A percentile compares a stretch with the other conserved stretches of the same genome.
phyloP scores from a whole-genome alignment of 2,113 vertebrate species.

The Motacilla tschutschensis region DNA sequence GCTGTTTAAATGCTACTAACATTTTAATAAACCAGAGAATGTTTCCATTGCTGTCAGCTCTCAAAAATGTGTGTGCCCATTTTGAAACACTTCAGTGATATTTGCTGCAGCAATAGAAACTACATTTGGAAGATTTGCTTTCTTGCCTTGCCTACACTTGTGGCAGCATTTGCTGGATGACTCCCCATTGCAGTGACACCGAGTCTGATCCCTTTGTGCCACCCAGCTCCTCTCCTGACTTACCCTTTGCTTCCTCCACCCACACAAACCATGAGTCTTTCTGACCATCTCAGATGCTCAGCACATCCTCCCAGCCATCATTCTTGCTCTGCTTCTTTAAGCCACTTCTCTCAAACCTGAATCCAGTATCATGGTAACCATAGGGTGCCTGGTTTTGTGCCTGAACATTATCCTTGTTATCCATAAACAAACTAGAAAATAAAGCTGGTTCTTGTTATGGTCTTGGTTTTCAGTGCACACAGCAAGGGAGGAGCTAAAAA shows the following conservation, averaged over 20 bases:
- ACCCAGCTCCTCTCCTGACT: neutral
- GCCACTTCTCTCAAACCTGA: neutral
- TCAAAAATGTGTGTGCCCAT: neutral
- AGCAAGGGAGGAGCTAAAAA: neutral
- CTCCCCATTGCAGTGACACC: rapidly evolving
- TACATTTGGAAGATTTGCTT: neutral
- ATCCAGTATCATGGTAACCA: neutral
- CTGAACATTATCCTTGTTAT: neutral
- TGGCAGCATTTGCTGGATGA: rapidly evolving
- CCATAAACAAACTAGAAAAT: neutral
- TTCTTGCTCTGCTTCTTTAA: neutral
- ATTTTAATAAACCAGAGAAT: neutral
- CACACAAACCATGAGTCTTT: neutral
- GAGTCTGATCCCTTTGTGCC: neutral
- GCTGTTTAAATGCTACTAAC: neutral
- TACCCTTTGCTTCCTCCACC: neutral
- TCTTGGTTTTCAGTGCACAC: neutral
- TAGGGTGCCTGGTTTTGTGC: neutral
- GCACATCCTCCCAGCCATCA: neutral
- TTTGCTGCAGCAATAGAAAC: neutral
- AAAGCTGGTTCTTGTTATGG: neutral
- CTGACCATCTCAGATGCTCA: neutral
- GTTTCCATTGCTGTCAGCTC: neutral
- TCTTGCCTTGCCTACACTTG: neutral
- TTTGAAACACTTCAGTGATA: neutral